Conservation (phyloP, 2,888 invertebrate species). For the Agonopterix heracliana region DNA sequence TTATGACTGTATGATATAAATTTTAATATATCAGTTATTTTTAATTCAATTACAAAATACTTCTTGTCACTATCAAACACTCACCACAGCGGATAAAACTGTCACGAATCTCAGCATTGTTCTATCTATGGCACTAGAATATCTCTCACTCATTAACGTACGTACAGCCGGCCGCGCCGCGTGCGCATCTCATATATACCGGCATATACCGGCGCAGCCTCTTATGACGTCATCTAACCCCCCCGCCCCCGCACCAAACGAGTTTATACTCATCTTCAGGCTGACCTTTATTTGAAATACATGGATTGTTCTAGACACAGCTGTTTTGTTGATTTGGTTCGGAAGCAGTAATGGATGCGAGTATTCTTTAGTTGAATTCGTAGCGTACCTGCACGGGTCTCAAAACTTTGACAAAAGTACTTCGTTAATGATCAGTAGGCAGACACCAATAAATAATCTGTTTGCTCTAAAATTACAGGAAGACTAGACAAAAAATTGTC, state of each 20-base stretch:
- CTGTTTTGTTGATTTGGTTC: not conserved
- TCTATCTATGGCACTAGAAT: constrained; percentile 34
- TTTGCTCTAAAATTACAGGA: too few relatives aligned
- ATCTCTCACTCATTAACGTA: constrained; percentile 33
- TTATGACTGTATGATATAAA: too few relatives aligned
- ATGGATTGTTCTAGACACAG: constrained; percentile 24
- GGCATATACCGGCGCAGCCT: constrained; percentile 44
- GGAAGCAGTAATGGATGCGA: not conserved
- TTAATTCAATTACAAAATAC: too few relatives aligned
- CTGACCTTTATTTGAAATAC: constrained; percentile 45
- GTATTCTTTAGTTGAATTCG: not conserved
- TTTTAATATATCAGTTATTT: too few relatives aligned
- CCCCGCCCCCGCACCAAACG: constrained; percentile 32
- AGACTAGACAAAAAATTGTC: too few relatives aligned
- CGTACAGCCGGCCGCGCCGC: constrained; percentile 46
- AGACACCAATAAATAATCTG: too few relatives aligned
- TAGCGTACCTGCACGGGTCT: not conserved
- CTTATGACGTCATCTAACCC: constrained; percentile 52
- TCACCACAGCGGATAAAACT: constrained; percentile 46
- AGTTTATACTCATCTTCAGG: constrained; percentile 54
- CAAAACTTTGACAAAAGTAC: not conserved
- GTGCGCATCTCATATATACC: constrained; percentile 53
- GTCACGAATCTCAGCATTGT: constrained; percentile 53
- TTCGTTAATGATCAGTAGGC: too few relatives aligned
- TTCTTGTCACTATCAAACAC: constrained; percentile 18